Evolutionary conservation across 2,113 vertebrate genomes (phyloP), one percentile per base, ranked within the genome.

Genomic region (Anhinga rufa): DNA sequence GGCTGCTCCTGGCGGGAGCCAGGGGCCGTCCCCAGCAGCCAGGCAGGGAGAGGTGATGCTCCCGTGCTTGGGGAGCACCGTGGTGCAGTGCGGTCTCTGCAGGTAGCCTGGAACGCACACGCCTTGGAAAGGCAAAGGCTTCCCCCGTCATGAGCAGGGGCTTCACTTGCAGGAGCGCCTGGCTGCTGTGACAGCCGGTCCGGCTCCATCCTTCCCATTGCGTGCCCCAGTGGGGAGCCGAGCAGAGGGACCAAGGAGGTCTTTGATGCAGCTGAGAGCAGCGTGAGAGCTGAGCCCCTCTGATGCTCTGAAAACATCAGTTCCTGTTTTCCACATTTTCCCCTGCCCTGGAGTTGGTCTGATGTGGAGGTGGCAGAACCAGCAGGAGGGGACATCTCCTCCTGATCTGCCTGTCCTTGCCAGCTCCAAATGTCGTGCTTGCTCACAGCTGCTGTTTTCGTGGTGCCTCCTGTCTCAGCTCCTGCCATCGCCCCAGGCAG

Each of bases 1-100:
- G 6, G 66, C 61, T 62, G 78, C 1, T 4, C 19, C 31, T 64
- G 57, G 18, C 57, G 9, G 4, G 54, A n/a, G 17, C 54, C 4
- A 2, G 46, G 36, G n/a, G 58, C 60, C 8, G 2, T 10, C 9
- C 42, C 58, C 36, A 38, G 21, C 29, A 52, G 38, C 64, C 17
- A 3, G 28, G 20, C 14, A 17, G 38, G 31, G n/a, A 25, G 28
- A 54, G 52, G 52, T 3, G 75, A 19, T 3, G 24, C 34, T 68
- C 38, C 31, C 0, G 0, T 28, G 60, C 48, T 10, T 25, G 26
- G 12, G 7, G 15, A 61, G 46, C 18, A 17, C 55, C 2, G 5
- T 0, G 3, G 25, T 17, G 24, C 1, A 1, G 36, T 22, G 57
- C 6, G 22, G 49, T 64, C 38, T 36, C 60, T 74, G 49, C 36